A percentile compares a stretch with the other conserved stretches of the same genome.
phyloP scores from a whole-genome alignment of 1,140 invertebrate genomes.

The Arion vulgaris region DNA sequence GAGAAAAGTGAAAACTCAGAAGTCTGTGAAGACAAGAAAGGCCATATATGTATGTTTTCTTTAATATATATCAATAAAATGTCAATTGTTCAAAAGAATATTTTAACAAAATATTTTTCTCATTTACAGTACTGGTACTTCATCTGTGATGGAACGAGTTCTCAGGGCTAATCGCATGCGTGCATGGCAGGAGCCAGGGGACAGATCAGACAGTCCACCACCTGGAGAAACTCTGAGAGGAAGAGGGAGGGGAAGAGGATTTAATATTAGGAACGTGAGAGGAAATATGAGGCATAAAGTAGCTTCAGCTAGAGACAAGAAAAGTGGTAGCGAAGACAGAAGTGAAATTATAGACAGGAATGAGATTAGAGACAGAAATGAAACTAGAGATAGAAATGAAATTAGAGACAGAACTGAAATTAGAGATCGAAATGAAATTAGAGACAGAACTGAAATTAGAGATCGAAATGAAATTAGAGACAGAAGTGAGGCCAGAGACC shows the following conservation, averaged over 20 bases:
- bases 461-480: background rate
- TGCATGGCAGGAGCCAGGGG: slow-evolving; percentile 34
- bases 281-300: background rate
- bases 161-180: slow-evolving; percentile 34
- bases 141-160: slow-evolving; percentile 36
- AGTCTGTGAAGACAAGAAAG: too few relatives aligned
- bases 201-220: slow-evolving; percentile 20
- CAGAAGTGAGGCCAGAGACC: background rate
- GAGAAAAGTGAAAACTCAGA: too few relatives aligned
- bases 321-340: background rate
- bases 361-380: background rate
- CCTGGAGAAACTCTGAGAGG: background rate
- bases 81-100: too few relatives aligned
- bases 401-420: background rate
- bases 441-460: background rate
- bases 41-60: too few relatives aligned
- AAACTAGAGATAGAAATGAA: background rate
- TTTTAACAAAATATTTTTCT: too few relatives aligned
- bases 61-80: too few relatives aligned
- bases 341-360: background rate
- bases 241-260: background rate
- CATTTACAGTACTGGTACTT: background rate
- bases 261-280: background rate
- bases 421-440: too few relatives aligned
- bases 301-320: background rate